Base-by-base conservation (phyloP, 1,140 invertebrate species). In the Cherax quadricarinatus region DNA sequence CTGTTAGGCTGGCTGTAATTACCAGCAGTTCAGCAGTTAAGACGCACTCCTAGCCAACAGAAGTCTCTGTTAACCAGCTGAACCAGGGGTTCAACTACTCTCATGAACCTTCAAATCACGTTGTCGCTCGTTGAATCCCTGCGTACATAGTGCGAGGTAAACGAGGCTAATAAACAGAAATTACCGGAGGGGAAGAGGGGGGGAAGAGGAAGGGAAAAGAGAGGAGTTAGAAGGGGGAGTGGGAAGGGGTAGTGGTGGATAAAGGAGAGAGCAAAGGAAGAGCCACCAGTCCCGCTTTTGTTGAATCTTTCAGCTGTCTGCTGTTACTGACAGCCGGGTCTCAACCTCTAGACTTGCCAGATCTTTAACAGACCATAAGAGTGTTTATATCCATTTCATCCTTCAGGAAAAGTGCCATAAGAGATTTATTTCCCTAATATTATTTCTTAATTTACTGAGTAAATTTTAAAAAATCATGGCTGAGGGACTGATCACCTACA, bases 241-340 rank as follows among this genome's bases (percentile, higher is more conserved):
- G 24, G 70, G n/a, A 6, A 70, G 78, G 49, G 89, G 73, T 60
- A 66, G 84, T 51, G 89, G 84, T 49, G 89, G 84, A 86, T 86
- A 86, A 91, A 81, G 81, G 79, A 73, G 48, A 83, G 79, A 24
- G 88, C 62, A 89, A 70, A 91, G 89, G 78, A 86, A 91, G 83
- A 86, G 83, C 75, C 60, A 91, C 78, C 88, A 73, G 89, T 86
- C 89, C 89, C 83, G 83, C 89, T 81, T 91, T 91, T 91, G 89
- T 91, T 24, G 75, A 73, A 51, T 62, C 89, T 91, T 91, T 83
- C 83, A 86, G 51, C 89, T 91, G 89, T 91, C 89, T 70, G 60
- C 89, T 86, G 89, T 24, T 30, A 60, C 66, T 91, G 89, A 91
- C 89, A 48, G 53, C 30, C 57, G 53, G 89, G 41, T 75, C 78